Base-by-base conservation (phyloP, 2,113 vertebrate species). In the Jacana jacana region DNA sequence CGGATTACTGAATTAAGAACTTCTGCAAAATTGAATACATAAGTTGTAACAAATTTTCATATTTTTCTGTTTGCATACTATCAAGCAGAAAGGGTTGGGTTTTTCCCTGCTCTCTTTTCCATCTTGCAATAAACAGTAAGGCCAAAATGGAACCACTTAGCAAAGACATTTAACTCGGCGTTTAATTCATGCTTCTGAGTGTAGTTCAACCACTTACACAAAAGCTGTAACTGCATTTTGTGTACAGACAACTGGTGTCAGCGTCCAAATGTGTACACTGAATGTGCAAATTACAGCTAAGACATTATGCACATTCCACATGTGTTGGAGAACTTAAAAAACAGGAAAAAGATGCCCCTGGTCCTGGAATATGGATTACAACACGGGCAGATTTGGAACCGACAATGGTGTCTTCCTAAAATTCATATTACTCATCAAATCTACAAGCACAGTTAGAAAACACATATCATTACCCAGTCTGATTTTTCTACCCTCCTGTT, bases 11-110 rank as follows among this genome's bases (percentile, higher is more conserved):
- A 89, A 58, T 20, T 9, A 33, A 44, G 25, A 44, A 37, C 10
- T 61, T 33, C 86, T 40, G 31, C n/a, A 57, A 75, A 19, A 4
- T 2, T 22, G 40, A 39, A 3, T 10, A 1, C 25, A 37, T 10
- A 31, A 33, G 4, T 5, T 17, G 5, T 0, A 54, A 1, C 28
- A 19, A 11, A 27, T 7, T 30, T n/a, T 18, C 23, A 33, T 1
- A 51, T 14, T 40, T 18, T 13, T 9, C 30, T 35, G 33, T 44
- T 28, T 48, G 20, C 60, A 28, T 6, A 6, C 5, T 4, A 20
- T 4, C 57, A 17, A 11, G 15, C 20, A 76, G 18, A 69, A 84
- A 35, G 16, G 6, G 6, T 13, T 54, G 22, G 2, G 1, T 0
- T 39, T 3, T 23, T 8, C 27, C 14, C 3, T 79, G 22, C 15